phyloP scores from a whole-genome alignment of 2,113 vertebrate species.

The Heterochromis multidens region DNA sequence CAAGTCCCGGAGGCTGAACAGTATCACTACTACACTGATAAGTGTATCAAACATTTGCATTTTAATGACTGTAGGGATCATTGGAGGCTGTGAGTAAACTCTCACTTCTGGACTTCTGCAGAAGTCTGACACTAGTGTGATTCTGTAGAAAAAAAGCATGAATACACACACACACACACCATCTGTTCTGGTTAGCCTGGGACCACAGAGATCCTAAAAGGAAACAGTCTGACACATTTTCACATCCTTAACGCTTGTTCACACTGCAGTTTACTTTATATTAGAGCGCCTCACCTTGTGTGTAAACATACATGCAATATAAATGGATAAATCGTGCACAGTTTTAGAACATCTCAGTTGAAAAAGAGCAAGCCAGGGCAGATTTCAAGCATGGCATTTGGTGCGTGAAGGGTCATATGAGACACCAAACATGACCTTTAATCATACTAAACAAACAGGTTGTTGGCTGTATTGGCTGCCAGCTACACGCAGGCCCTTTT shows the following conservation, averaged over 20 bases:
- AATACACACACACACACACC: not conserved
- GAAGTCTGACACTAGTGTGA: not conserved
- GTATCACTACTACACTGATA: not conserved
- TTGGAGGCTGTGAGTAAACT: not conserved
- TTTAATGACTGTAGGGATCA: not conserved
- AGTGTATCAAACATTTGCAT: not conserved
- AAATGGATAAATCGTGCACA: not conserved
- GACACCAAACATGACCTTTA: not conserved
- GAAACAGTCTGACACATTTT: constrained; percentile 1
- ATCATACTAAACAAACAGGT: not conserved
- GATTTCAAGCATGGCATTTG: not conserved
- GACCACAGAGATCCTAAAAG: not conserved
- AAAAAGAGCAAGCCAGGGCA: not conserved
- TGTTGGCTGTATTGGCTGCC: not conserved
- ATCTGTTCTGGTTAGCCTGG: not conserved
- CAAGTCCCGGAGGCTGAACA: not conserved
- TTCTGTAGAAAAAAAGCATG: not conserved
- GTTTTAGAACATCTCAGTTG: not conserved
- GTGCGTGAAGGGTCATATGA: not conserved
- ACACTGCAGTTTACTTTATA: not conserved
- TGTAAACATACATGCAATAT: not conserved
- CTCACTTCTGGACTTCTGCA: not conserved
- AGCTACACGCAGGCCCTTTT: not conserved
- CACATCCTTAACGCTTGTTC: not conserved
- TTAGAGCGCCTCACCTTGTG: not conserved